Conservation (phyloP, 2,888 invertebrate species). For the Nysson spinosus region DNA sequence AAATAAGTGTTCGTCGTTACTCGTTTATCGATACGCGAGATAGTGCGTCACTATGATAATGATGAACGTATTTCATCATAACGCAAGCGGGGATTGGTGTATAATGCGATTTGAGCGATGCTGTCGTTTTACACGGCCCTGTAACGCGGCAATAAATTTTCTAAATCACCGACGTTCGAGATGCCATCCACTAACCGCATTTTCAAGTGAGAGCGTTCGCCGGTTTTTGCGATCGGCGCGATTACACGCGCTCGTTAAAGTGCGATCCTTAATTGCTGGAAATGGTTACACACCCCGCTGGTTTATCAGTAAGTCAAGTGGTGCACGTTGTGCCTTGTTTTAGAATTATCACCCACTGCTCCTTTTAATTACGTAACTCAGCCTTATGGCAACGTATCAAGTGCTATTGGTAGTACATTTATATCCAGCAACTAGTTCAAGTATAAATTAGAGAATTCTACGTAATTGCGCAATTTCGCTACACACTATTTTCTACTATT, state of each 20-base stretch:
- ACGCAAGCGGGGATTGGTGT: neutral
- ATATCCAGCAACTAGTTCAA: no score
- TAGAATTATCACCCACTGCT: neutral
- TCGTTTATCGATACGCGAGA: no score
- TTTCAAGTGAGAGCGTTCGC: conserved; percentile 21
- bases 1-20: no score
- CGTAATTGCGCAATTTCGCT: no score
- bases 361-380: neutral
- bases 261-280: conserved; percentile 41
- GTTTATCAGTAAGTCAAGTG: conserved; percentile 21
- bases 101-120: conserved; percentile 17
- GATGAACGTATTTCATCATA: conserved; percentile 5
- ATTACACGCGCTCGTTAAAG: conserved; percentile 21
- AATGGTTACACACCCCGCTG: conserved; percentile 17
- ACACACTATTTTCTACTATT: no score
- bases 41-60: conserved; percentile 2
- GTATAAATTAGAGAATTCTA: no score
- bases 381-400: no score
- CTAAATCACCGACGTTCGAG: conserved; percentile 12
- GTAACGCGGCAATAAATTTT: conserved; percentile 29
- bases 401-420: no score
- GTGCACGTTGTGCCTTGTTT: neutral
- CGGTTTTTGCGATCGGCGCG: conserved; percentile 27
- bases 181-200: conserved; percentile 5
- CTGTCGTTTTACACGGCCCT: conserved; percentile 2